Evolutionary conservation across 2,113 vertebrate genomes (phyloP).

Genomic region (Emydura subglobosa): DNA sequence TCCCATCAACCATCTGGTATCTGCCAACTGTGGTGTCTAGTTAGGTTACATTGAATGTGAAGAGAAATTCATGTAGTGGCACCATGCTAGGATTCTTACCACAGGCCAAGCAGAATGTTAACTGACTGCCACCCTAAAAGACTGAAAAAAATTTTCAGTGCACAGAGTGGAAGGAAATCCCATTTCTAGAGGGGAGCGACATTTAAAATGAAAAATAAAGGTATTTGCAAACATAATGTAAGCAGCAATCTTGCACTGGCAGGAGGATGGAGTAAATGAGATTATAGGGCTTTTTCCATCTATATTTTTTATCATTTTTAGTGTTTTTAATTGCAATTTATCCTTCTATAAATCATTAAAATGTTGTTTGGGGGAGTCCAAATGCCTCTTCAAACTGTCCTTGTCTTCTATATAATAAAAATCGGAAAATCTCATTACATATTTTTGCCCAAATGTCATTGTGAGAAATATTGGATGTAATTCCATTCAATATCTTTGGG

Average conservation of each 20-base stretch:
- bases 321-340: neutral
- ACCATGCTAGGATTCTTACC: neutral
- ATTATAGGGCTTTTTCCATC: neutral
- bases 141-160: neutral
- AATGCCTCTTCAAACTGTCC: neutral
- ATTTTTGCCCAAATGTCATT: constrained; percentile 10
- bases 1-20: constrained; percentile 76
- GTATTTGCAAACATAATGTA: neutral
- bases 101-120: constrained; percentile 27
- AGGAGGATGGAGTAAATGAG: neutral
- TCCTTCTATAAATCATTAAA: neutral
- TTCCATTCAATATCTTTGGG: neutral
- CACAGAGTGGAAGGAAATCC: neutral
- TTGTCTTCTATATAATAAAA: constrained; percentile 12
- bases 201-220: constrained; percentile 4
- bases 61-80: constrained; percentile 51
- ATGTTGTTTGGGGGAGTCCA: neutral
- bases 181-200: neutral
- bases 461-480: neutral
- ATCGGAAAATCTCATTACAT: constrained; percentile 17
- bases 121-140: neutral
- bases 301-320: neutral
- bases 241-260: neutral
- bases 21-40: constrained; percentile 76
- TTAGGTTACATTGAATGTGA: constrained; percentile 63